These are phyloP conservation scores for Conopomorpha cramerella DNA, from an alignment of 1,140 invertebrate species.

Conservation along the genomic window DNA sequence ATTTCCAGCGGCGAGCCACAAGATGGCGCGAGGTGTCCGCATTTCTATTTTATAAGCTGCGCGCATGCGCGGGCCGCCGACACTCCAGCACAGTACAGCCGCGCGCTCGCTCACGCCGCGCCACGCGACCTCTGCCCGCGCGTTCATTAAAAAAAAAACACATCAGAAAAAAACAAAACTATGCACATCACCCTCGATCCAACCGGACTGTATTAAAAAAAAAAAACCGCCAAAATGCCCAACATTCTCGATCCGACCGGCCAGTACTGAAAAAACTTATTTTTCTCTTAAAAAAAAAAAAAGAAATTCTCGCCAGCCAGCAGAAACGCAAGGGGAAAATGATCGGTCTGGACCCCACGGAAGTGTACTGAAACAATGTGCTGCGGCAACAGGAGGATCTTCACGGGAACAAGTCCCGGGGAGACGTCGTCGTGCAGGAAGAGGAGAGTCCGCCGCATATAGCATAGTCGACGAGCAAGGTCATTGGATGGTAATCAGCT, in stretches of 20 bases:
- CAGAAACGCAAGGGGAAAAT: slow-evolving; percentile 29
- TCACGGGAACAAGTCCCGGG: slow-evolving; percentile 38
- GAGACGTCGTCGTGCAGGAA: slow-evolving; percentile 52
- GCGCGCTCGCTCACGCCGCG: slow-evolving; percentile 25
- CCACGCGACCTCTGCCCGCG: slow-evolving; percentile 22
- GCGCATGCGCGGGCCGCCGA: slow-evolving; percentile 19
- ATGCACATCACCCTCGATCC: slow-evolving; percentile 52
- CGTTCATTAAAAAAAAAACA: slow-evolving; percentile 1
- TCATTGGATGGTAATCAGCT: slow-evolving; percentile 51
- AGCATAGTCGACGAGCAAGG: slow-evolving; percentile 36
- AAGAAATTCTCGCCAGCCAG: too few relatives aligned
- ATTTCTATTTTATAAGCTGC: slow-evolving; percentile 42
- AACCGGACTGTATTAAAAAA: slow-evolving; percentile 43
- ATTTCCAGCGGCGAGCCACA: slow-evolving; percentile 27
- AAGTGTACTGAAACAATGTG: slow-evolving; percentile 53
- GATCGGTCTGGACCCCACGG: slow-evolving; percentile 46
- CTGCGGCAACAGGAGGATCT: slow-evolving; percentile 40
- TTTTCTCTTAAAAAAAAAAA: too few relatives aligned
- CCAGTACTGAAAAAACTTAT: slow-evolving; percentile 50
- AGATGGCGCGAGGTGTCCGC: slow-evolving; percentile 28
- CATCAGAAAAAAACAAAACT: too few relatives aligned
- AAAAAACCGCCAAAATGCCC: slow-evolving; percentile 11
- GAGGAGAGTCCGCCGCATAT: slow-evolving; percentile 23
- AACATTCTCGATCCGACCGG: slow-evolving; percentile 41
- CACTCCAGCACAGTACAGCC: slow-evolving; percentile 30